Evolutionary conservation across 1,140 invertebrate genomes (phyloP).

Genomic region (Brachionus asplanchnoidis): DNA sequence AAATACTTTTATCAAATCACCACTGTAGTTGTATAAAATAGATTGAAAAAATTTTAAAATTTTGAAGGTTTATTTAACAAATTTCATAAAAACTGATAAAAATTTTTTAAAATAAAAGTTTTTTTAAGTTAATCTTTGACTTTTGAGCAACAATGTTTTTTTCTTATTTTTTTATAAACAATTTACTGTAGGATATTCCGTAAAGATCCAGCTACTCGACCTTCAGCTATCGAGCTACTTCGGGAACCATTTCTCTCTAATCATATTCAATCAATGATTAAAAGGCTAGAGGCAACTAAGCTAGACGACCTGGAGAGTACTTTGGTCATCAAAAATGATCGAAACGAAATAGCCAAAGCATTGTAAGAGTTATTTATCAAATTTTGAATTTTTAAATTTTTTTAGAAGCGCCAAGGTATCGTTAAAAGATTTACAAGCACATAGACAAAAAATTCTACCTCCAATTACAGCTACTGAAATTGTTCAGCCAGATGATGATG

Average conservation of each 20-base stretch:
- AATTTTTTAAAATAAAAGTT: too few species aligned
- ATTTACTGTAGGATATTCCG: constrained; percentile 46
- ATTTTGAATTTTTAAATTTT: neutral
- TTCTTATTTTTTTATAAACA: neutral
- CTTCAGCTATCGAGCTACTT: constrained; percentile 52
- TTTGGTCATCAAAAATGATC: neutral
- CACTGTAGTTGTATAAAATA: too few species aligned
- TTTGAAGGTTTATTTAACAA: too few species aligned
- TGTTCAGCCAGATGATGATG: constrained; percentile 18
- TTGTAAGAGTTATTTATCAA: neutral
- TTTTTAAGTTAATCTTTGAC: neutral
- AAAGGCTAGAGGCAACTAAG: constrained; percentile 25
- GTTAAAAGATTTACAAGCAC: neutral
- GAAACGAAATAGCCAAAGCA: constrained; percentile 17
- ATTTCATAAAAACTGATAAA: too few species aligned
- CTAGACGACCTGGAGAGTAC: neutral
- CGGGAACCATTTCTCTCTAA: constrained; percentile 48
- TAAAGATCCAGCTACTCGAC: constrained; percentile 52
- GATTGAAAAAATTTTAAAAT: too few species aligned
- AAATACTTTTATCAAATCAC: too few species aligned
- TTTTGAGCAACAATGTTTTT: neutral
- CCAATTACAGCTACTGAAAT: neutral
- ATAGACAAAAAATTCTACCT: neutral
- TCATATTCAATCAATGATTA: constrained; percentile 35
- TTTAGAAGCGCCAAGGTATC: neutral